phyloP scores from a whole-genome alignment of 2,113 vertebrate genomes.

The Melanerpes aurifrons region DNA sequence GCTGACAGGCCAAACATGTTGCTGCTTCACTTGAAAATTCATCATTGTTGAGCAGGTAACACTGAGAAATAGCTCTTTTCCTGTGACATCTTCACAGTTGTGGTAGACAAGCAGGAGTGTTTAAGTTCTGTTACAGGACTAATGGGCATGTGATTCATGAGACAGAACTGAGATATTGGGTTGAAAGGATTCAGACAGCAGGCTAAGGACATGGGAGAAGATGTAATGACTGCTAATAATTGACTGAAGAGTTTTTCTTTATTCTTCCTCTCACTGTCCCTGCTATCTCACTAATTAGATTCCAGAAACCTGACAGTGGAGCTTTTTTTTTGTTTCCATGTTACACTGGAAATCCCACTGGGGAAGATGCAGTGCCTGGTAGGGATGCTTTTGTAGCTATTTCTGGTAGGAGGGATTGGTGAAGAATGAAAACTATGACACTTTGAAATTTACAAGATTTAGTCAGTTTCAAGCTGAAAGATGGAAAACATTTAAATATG shows the following conservation, averaged over 20 bases:
- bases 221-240: background rate
- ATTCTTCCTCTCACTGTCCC: background rate
- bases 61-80: background rate
- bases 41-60: background rate
- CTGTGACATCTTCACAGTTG: background rate
- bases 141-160: background rate
- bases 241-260: background rate
- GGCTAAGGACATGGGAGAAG: background rate
- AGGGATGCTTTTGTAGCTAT: background rate
- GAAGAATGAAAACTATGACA: background rate
- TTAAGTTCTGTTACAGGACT: background rate
- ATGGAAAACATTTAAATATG: background rate
- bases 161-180: background rate
- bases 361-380: background rate
- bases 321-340: background rate
- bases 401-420: background rate
- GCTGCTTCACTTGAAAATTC: background rate
- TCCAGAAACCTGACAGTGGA: background rate
- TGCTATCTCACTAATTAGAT: background rate
- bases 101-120: background rate
- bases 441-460: background rate
- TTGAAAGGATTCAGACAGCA: background rate
- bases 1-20: background rate
- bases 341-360: background rate
- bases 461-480: background rate